A percentile compares a stretch with the other conserved stretches of the same genome.
These are phyloP conservation scores for Poeciliopsis presidionis DNA, from an alignment of 2,797 vertebrate species.

Conservation along the genomic window DNA sequence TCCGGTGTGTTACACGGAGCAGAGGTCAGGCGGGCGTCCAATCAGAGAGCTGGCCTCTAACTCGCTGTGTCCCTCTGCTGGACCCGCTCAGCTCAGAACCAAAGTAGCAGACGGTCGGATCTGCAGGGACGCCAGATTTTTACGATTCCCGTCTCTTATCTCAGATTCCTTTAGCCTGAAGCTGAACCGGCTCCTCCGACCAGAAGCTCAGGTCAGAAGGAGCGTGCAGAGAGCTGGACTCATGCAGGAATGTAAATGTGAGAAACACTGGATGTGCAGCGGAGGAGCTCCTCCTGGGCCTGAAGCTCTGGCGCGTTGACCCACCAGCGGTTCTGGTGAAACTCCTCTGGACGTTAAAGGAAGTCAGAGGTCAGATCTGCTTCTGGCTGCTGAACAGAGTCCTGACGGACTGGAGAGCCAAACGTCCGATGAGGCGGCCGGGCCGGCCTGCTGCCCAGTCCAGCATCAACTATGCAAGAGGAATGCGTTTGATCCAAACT, in stretches of 20 bases:
- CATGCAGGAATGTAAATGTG: slow-evolving; percentile 44
- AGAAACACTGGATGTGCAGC: slow-evolving; percentile 60
- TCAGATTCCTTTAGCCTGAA: slow-evolving; percentile 16
- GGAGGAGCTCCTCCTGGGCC: neutral
- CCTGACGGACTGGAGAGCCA: slow-evolving; percentile 62
- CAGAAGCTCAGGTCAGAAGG: slow-evolving; percentile 30
- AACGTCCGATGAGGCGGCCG: slow-evolving; percentile 67
- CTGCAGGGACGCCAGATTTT: slow-evolving; percentile 20
- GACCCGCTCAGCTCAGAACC: slow-evolving; percentile 61
- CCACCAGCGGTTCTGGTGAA: slow-evolving; percentile 18
- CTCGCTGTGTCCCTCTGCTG: slow-evolving; percentile 12
- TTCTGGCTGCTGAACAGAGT: slow-evolving; percentile 68
- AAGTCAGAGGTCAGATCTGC: slow-evolving; percentile 53
- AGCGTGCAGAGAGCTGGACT: slow-evolving; percentile 50
- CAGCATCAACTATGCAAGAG: slow-evolving; percentile 86
- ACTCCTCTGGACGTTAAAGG: slow-evolving; percentile 12
- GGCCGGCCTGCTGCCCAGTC: slow-evolving; percentile 74
- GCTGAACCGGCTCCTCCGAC: slow-evolving; percentile 37
- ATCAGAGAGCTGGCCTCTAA: slow-evolving; percentile 62
- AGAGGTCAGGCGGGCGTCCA: slow-evolving; percentile 30
- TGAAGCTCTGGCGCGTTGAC: neutral
- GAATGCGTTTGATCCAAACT: slow-evolving; percentile 80
- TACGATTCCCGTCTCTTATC: slow-evolving; percentile 28
- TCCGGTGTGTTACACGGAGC: slow-evolving; percentile 23
- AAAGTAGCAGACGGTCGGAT: slow-evolving; percentile 64